Evolutionary conservation across 2,797 vertebrate genomes (phyloP).

Genomic region (Mallotus villosus): DNA sequence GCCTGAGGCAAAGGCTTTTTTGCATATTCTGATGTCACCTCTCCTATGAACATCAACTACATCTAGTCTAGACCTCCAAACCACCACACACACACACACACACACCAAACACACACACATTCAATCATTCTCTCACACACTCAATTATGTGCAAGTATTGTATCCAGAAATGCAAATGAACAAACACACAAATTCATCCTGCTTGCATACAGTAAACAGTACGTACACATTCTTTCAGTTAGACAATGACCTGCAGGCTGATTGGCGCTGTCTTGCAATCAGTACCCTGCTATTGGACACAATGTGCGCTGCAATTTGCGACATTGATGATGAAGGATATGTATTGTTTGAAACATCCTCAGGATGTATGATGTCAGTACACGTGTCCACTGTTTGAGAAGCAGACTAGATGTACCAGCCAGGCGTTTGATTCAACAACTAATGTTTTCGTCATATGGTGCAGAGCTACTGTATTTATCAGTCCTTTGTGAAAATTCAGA

Average conservation of each 20-base stretch:
- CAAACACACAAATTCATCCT: background rate
- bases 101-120: background rate
- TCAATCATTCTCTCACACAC: constrained; percentile 39
- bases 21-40: constrained; percentile 98
- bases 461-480: too few species aligned
- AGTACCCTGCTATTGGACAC: constrained; percentile 30
- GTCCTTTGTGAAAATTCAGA: too few species aligned
- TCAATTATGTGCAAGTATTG: background rate
- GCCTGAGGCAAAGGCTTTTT: constrained; percentile 91
- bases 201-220: too few species aligned
- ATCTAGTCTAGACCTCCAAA: constrained; percentile 9
- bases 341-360: too few species aligned
- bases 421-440: too few species aligned
- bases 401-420: too few species aligned
- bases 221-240: background rate
- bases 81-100: background rate
- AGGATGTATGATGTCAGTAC: too few species aligned
- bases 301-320: background rate
- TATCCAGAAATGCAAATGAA: background rate
- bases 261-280: constrained; percentile 17
- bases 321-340: too few species aligned
- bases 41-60: constrained; percentile 72
- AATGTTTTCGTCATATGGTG: too few species aligned
- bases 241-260: constrained; percentile 24
- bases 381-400: too few species aligned